Evolutionary conservation across 2,113 vertebrate genomes (phyloP).

Genomic region (Oncorhynchus masou): DNA sequence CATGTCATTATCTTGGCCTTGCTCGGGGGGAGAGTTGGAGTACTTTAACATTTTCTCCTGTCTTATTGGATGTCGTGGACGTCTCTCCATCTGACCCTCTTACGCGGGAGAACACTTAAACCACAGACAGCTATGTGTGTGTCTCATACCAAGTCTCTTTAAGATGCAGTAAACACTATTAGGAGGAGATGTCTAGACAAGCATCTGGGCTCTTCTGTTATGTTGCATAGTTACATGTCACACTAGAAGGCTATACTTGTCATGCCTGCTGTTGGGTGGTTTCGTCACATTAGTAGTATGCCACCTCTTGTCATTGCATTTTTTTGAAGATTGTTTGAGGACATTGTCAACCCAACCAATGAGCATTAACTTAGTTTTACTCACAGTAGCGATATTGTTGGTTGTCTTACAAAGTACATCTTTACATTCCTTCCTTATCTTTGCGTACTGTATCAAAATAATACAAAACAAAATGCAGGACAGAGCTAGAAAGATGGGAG

Average conservation of each 20-base stretch:
- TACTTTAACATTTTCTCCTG: conserved; percentile 26
- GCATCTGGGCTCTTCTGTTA: conserved; percentile 3
- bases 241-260: conserved; percentile 10
- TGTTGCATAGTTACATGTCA: conserved; percentile 11
- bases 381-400: background rate
- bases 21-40: conserved; percentile 34
- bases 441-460: no score
- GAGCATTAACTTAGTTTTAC: background rate
- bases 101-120: conserved; percentile 7
- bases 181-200: conserved; percentile 32
- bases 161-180: conserved; percentile 27
- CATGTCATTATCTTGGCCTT: conserved; percentile 66
- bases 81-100: conserved; percentile 29
- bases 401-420: no score
- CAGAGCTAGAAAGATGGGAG: conserved; percentile 8
- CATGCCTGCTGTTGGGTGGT: background rate
- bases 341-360: background rate
- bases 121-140: conserved; percentile 12
- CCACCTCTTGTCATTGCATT: no score
- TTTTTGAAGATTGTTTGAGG: no score
- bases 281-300: no score
- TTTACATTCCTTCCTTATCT: no score
- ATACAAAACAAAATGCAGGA: conserved; percentile 12
- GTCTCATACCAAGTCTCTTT: conserved; percentile 27
- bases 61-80: conserved; percentile 37